Percentiles rank a stretch among this genome's conserved stretches.
Conservation (phyloP, 2,113 vertebrate genomes). For the Apteryx mantelli region DNA sequence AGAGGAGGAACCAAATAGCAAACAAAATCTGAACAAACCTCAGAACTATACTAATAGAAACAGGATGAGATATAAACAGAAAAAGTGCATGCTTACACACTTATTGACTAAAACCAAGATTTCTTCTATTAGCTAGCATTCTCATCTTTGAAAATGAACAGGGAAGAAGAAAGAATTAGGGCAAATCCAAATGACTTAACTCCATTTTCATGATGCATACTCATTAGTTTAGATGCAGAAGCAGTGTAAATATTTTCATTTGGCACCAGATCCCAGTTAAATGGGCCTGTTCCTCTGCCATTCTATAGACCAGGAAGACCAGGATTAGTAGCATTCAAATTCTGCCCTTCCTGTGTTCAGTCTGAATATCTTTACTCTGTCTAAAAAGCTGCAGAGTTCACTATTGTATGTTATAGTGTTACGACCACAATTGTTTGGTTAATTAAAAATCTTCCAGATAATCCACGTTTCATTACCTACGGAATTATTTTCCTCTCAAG, state of each 20-base stretch:
- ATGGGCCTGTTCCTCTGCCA: not conserved
- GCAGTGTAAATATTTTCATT: not conserved
- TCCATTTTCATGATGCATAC: not conserved
- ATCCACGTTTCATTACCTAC: accelerated
- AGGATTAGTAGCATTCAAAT: not conserved
- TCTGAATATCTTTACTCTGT: not conserved
- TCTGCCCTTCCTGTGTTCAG: not conserved
- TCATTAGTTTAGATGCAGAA: not conserved
- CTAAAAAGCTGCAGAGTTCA: not conserved
- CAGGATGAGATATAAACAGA: not conserved
- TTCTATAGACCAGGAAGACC: not conserved
- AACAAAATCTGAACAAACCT: not conserved
- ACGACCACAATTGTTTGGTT: not conserved
- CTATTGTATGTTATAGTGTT: accelerated
- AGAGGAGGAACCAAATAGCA: not conserved
- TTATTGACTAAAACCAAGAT: not conserved
- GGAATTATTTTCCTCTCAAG: not conserved
- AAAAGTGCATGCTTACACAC: accelerated
- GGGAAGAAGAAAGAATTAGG: not conserved
- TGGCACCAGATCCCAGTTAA: accelerated
- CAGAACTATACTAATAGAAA: not conserved
- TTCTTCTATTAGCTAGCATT: not conserved
- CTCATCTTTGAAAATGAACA: not conserved
- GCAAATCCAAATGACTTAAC: not conserved
- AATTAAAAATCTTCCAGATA: not conserved